These are phyloP conservation scores for Ammodytes marinus DNA, from an alignment of 2,113 vertebrate genomes.

Conservation along the genomic window DNA sequence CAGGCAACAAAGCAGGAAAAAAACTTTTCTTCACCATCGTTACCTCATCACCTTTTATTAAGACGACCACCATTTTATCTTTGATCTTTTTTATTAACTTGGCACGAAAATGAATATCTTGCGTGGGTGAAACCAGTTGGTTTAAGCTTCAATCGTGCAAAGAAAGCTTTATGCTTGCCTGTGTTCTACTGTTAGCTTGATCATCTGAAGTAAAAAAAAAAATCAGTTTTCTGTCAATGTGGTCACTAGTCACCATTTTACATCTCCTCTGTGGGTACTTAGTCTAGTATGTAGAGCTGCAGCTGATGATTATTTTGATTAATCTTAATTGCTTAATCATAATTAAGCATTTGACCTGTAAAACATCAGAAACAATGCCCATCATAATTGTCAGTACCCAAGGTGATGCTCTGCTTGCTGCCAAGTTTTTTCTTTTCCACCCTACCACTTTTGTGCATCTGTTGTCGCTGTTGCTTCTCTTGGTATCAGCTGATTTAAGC, in stretches of 20 bases:
- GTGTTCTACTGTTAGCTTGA: background rate
- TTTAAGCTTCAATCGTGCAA: background rate
- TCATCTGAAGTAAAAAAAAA: background rate
- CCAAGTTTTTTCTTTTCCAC: background rate
- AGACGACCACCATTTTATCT: background rate
- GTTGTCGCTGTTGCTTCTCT: background rate
- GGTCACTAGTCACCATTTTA: background rate
- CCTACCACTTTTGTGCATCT: background rate
- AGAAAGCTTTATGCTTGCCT: background rate
- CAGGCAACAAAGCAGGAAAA: background rate
- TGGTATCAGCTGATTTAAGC: slow-evolving; percentile 38
- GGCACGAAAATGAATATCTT: background rate
- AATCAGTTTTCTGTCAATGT: background rate
- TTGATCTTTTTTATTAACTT: background rate
- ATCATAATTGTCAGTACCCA: background rate
- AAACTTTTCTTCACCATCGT: background rate
- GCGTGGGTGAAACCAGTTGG: background rate
- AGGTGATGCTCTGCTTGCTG: background rate
- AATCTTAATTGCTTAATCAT: no score
- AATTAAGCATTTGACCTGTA: background rate
- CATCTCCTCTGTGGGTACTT: background rate
- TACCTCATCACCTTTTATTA: no score
- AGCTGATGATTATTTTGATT: no score
- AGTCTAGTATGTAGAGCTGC: no score
- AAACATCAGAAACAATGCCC: background rate